phyloP scores from a whole-genome alignment of 1,140 invertebrate genomes.

The Drosophila yakuba region DNA sequence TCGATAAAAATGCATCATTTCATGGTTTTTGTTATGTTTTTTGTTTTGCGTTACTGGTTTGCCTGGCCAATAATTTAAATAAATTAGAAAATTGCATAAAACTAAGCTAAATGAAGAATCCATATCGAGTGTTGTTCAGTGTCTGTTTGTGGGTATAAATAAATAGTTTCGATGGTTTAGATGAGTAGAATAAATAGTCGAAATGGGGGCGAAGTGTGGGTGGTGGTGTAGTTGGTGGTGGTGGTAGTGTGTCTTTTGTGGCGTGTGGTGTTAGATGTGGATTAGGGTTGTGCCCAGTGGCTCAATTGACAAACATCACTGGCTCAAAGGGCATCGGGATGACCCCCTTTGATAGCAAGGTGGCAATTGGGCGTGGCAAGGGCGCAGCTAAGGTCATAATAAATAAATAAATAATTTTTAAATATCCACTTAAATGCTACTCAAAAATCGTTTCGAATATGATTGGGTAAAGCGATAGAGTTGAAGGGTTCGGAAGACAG shows the following conservation, averaged over 20 bases:
- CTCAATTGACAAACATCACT: conserved; percentile 79
- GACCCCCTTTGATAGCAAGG: conserved; percentile 83
- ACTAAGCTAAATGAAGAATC: conserved; percentile 72
- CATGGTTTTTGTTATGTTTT: conserved; percentile 6
- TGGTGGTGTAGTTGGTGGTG: not conserved
- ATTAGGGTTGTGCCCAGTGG: conserved; percentile 40
- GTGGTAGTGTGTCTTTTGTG: conserved; percentile 16
- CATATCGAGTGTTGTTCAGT: conserved; percentile 21
- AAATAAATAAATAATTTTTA: conserved; percentile 79
- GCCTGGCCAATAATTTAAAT: conserved; percentile 75
- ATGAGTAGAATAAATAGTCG: conserved; percentile 74
- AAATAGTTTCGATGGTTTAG: conserved; percentile 48
- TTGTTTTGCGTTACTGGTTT: conserved; percentile 23
- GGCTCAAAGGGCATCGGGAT: conserved; percentile 65
- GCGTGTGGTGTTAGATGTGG: conserved; percentile 13
- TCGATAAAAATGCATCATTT: conserved; percentile 78
- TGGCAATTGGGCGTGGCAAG: conserved; percentile 74
- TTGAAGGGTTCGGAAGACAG: conserved; percentile 41
- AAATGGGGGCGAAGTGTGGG: conserved; percentile 46
- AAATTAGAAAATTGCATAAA: conserved; percentile 80
- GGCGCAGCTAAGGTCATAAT: conserved; percentile 66
- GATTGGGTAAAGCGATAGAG: conserved; percentile 35
- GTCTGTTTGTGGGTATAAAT: conserved; percentile 31
- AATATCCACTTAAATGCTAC: conserved; percentile 77
- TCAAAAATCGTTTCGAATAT: conserved; percentile 54